Evolutionary conservation across 2,888 invertebrate genomes (phyloP).

Genomic region (Meandrusa payeni): DNA sequence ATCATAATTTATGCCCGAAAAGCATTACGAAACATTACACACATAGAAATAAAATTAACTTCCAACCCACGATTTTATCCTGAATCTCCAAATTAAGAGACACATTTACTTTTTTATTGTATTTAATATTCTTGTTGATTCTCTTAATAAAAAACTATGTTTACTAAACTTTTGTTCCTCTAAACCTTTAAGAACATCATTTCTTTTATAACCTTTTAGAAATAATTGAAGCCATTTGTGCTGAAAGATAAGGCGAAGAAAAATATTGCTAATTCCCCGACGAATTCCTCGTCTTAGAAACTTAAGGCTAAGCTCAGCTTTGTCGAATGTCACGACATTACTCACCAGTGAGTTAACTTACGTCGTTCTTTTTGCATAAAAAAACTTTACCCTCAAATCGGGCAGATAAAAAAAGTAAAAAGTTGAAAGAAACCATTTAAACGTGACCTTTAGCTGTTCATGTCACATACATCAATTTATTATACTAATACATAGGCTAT

Average conservation of each 20-base stretch:
- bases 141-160: too few species aligned
- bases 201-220: not conserved
- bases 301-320: constrained; percentile 11
- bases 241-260: constrained; percentile 16
- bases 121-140: too few species aligned
- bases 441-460: too few species aligned
- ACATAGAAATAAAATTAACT: too few species aligned
- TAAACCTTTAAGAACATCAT: not conserved
- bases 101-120: too few species aligned
- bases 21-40: too few species aligned
- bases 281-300: constrained; percentile 9
- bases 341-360: constrained; percentile 9
- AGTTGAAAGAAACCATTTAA: too few species aligned
- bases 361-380: constrained; percentile 7
- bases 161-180: not conserved
- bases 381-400: constrained; percentile 10
- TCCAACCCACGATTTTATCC: too few species aligned
- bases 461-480: too few species aligned
- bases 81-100: too few species aligned
- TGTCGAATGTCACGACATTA: constrained; percentile 13
- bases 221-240: constrained; percentile 17
- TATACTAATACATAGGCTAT: too few species aligned
- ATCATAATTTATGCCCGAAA: too few species aligned
- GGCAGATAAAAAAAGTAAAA: constrained; percentile 3
- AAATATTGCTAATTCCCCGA: constrained; percentile 19